Base-by-base conservation (phyloP, 1,140 invertebrate genomes). In the Vanessa atalanta region DNA sequence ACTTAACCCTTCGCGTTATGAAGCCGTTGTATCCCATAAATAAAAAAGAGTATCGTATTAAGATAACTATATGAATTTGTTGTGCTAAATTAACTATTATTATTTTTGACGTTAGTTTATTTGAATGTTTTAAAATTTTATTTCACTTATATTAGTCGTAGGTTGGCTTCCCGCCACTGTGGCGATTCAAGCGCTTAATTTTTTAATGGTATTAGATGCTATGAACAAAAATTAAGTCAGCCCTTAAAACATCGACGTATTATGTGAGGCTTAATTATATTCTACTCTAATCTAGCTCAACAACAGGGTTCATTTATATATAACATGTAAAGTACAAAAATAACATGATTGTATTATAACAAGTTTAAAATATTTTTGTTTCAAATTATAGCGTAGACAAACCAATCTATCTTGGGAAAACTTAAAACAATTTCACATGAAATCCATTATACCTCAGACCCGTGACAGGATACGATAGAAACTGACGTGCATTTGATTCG, bases 401-500 rank as follows among this genome's bases (percentile, higher is more conserved):
- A 37, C 26, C 57, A 6, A 26, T 37, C 2, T 47, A 26, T 48
- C 47, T 31, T 43, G 47, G 47, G 23, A 16, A 53, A 31, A 63
- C 31, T 72, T 57, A 66, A 70, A 75, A 65, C 68, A 75, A 75
- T 75, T 70, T 70, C 73, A 65, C 67, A 69, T 70, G 50, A 75
- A 70, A 75, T 70, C 73, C 73, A 75, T 75, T 75, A 75, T 15
- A 64, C 65, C 51, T 53, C 61, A 47, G 48, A 61, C 66, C 68
- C 67, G 13, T 66, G 67, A 70, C 73, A 50, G 68, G 51, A 65
- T 70, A 60, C 69, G 67, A 75, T 65, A 70, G 37, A 20, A 70
- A 50, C 73, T 75, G 73, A 75, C 73, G 63, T 70, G 60, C 47
- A 66, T 75, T 75, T 75, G 67, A 75, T 75, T 75, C 73, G 67